These are phyloP conservation scores for Drosophila nr. perissopoda DNA, from an alignment of 2,888 invertebrate species.

Conservation along the genomic window DNA sequence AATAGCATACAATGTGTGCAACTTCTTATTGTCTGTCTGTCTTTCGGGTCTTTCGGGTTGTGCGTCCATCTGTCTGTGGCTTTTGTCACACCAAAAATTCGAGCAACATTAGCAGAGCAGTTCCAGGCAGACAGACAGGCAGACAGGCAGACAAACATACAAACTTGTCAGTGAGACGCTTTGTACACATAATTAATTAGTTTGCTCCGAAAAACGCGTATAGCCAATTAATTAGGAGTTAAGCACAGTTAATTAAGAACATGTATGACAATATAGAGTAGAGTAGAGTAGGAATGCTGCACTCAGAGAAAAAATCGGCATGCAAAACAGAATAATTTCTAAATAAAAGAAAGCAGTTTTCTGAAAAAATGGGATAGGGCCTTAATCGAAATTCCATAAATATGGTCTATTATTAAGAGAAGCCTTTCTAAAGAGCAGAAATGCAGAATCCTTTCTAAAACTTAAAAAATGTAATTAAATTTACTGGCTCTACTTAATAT, in stretches of 20 bases:
- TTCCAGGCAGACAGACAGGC: not conserved
- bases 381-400: not conserved
- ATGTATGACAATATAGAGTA: slow-evolving; percentile 21
- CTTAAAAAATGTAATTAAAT: not conserved
- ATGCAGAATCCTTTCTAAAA: not conserved
- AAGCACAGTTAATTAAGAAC: slow-evolving; percentile 74
- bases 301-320: not conserved
- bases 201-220: slow-evolving; percentile 66
- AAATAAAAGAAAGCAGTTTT: not conserved
- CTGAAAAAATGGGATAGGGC: not conserved
- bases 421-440: not conserved
- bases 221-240: slow-evolving; percentile 78
- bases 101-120: slow-evolving; percentile 9
- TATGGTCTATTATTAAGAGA: not conserved
- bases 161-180: slow-evolving; percentile 52
- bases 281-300: not conserved
- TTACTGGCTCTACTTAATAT: not conserved
- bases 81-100: slow-evolving; percentile 74
- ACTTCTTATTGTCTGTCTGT: slow-evolving; percentile 14
- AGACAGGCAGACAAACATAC: slow-evolving; percentile 19
- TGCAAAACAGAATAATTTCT: not conserved
- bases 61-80: slow-evolving; percentile 56
- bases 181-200: slow-evolving; percentile 75
- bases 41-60: slow-evolving; percentile 14
- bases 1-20: slow-evolving; percentile 63